These are phyloP conservation scores for Homarus americanus DNA, from an alignment of 1,140 invertebrate species.

Conservation along the genomic window DNA sequence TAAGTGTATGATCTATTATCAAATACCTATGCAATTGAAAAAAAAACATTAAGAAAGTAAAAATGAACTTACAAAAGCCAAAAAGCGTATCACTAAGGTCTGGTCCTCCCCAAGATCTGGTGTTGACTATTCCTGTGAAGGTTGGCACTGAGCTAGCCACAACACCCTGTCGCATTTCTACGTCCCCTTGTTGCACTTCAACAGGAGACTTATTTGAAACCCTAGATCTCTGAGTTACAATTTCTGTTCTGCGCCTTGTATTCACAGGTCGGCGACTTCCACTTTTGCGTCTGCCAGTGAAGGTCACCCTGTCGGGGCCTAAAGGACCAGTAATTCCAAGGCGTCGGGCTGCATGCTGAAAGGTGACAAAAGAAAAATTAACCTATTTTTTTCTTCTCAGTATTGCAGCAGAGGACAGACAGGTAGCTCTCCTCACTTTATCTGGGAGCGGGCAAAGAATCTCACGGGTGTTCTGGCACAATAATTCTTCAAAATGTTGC, in stretches of 20 bases:
- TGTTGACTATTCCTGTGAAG: neutral
- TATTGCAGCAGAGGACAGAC: too few species aligned
- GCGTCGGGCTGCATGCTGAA: neutral
- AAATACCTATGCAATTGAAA: too few species aligned
- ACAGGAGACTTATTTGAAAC: neutral
- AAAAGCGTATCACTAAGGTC: conserved; percentile 43
- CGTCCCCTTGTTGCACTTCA: neutral
- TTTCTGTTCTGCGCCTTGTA: neutral
- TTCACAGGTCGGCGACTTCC: neutral
- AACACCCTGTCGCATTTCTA: neutral
- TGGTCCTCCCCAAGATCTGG: conserved; percentile 10
- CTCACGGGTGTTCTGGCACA: too few species aligned
- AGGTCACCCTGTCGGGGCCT: neutral
- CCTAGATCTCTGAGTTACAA: neutral
- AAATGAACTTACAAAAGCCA: conserved; percentile 34
- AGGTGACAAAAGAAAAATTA: too few species aligned
- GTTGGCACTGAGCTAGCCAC: neutral
- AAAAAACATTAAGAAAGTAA: neutral
- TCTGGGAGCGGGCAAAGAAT: too few species aligned
- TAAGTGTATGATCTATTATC: too few species aligned
- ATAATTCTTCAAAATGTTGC: too few species aligned
- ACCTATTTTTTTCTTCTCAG: too few species aligned
- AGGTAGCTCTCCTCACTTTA: too few species aligned
- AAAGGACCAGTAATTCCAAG: neutral
- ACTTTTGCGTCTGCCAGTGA: conserved; percentile 2